These are phyloP conservation scores for Scaptomyza pallida DNA, from an alignment of 1,140 invertebrate genomes.

Conservation along the genomic window DNA sequence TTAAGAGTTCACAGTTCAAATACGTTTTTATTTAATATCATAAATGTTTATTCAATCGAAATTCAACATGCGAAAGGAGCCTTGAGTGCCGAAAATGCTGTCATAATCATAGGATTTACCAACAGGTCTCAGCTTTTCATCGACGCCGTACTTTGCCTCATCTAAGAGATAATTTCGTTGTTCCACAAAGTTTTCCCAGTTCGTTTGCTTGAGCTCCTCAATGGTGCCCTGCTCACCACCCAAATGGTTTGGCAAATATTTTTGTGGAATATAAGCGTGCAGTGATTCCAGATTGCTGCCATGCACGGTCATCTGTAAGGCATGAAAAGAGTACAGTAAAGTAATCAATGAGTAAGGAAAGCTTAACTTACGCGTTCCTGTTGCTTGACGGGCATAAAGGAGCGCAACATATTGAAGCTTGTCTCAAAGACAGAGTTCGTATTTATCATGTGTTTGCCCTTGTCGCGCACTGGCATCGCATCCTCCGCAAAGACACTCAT, in stretches of 20 bases:
- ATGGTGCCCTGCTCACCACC: slow-evolving; percentile 84
- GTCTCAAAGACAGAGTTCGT: slow-evolving; percentile 84
- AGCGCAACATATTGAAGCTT: slow-evolving; percentile 84
- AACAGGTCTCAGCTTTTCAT: slow-evolving; percentile 85
- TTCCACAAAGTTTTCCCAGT: slow-evolving; percentile 84
- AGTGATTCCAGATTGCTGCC: slow-evolving; percentile 84
- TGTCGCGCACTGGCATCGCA: slow-evolving; percentile 84
- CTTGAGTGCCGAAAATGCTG: slow-evolving; percentile 86
- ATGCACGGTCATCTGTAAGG: slow-evolving; percentile 40
- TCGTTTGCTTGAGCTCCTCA: slow-evolving; percentile 85
- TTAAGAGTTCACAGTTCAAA: not conserved
- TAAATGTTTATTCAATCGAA: slow-evolving; percentile 22
- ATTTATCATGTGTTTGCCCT: slow-evolving; percentile 84
- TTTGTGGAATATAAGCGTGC: slow-evolving; percentile 84
- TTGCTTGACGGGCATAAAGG: slow-evolving; percentile 84
- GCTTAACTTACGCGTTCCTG: slow-evolving; percentile 79
- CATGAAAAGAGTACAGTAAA: not conserved
- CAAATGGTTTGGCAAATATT: slow-evolving; percentile 85
- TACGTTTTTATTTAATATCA: not conserved
- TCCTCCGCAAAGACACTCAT: slow-evolving; percentile 84
- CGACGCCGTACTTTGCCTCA: slow-evolving; percentile 84
- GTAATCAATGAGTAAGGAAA: not conserved
- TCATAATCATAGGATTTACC: slow-evolving; percentile 85
- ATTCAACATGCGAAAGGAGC: slow-evolving; percentile 86
- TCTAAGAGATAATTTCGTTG: slow-evolving; percentile 85